phyloP scores from a whole-genome alignment of 2,888 invertebrate species.

The Amblyteles armatorius region DNA sequence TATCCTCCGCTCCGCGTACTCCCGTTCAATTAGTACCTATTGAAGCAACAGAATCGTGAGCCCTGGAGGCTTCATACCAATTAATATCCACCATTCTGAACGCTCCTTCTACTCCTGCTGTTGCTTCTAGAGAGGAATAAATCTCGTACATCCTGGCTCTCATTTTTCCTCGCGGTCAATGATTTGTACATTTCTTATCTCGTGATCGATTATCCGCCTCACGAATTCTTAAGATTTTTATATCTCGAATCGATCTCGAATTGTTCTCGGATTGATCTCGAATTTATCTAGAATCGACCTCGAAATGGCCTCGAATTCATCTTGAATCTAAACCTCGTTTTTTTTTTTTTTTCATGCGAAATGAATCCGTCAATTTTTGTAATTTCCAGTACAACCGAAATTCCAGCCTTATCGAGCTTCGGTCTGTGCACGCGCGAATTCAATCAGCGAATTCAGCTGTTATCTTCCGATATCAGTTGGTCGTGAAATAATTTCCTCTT shows the following conservation, averaged over 20 bases:
- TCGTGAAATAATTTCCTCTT: not conserved
- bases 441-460: no score
- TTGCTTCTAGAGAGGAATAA: conserved; percentile 21
- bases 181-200: conserved; percentile 24
- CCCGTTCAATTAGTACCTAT: conserved; percentile 62
- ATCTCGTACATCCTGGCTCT: conserved; percentile 11
- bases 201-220: conserved; percentile 33
- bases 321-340: no score
- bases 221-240: conserved; percentile 6
- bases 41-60: conserved; percentile 58
- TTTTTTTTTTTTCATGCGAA: no score
- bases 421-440: no score
- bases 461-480: not conserved
- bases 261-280: no score
- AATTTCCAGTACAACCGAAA: no score
- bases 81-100: conserved; percentile 47
- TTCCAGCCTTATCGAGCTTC: no score
- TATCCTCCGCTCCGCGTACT: conserved; percentile 45
- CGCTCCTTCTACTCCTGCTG: conserved; percentile 26
- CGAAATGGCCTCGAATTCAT: not conserved
- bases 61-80: conserved; percentile 46
- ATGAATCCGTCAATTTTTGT: no score
- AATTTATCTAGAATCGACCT: no score
- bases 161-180: not conserved
- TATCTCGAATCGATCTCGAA: not conserved